Evolutionary conservation across 1,140 invertebrate species (phyloP).

Genomic region (Ganaspis sp.): DNA sequence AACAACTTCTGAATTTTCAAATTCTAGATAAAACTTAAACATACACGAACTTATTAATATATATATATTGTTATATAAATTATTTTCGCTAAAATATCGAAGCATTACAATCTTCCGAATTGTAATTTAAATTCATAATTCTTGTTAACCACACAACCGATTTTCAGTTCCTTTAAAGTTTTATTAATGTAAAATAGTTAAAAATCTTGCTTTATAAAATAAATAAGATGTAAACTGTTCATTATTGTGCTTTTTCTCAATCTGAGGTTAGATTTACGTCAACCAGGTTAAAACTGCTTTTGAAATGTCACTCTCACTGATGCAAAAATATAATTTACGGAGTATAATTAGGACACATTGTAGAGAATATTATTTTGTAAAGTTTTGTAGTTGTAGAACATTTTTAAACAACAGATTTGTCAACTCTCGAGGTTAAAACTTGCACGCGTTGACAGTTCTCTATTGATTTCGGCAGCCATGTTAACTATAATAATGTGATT

Average conservation of each 20-base stretch:
- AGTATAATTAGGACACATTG: background rate
- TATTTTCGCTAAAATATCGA: too few relatives aligned
- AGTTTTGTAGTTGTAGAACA: background rate
- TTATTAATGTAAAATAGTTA: background rate
- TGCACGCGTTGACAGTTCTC: slow-evolving; percentile 50
- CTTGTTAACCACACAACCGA: too few relatives aligned
- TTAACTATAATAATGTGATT: slow-evolving; percentile 40
- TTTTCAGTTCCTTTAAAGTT: background rate
- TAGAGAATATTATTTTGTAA: background rate
- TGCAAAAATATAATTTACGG: background rate
- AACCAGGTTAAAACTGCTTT: background rate
- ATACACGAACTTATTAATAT: too few relatives aligned
- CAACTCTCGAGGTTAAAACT: slow-evolving; percentile 31
- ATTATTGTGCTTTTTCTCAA: background rate
- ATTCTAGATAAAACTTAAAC: too few relatives aligned
- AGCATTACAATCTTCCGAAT: background rate
- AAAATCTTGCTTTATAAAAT: background rate
- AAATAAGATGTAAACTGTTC: background rate
- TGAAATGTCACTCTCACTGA: background rate
- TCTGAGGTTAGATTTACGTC: background rate
- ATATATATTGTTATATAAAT: too few relatives aligned
- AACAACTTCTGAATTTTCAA: too few relatives aligned
- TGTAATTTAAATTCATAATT: too few relatives aligned
- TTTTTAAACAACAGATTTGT: background rate
- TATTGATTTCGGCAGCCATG: slow-evolving; percentile 66